These are phyloP conservation scores for Pelusios castaneus DNA, from an alignment of 2,113 vertebrate genomes.

Conservation along the genomic window DNA sequence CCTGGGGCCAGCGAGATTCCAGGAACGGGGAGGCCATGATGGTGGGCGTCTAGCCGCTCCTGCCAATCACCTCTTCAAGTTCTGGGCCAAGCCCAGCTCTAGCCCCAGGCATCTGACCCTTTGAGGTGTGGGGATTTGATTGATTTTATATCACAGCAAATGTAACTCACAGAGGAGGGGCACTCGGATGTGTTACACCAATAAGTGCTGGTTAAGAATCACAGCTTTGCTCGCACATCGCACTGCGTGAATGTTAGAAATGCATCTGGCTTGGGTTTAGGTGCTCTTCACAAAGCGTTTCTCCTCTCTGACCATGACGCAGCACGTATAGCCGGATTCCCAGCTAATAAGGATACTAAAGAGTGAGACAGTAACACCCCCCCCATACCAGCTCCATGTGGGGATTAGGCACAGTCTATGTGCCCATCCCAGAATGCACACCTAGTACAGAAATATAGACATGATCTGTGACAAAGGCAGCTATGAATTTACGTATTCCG, in stretches of 20 bases:
- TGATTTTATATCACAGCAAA: too few species aligned
- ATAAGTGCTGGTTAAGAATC: too few species aligned
- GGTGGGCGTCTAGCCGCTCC: too few species aligned
- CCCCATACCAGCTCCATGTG: neutral
- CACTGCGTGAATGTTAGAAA: neutral
- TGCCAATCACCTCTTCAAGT: too few species aligned
- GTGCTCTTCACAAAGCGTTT: rapidly evolving
- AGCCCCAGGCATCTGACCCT: too few species aligned
- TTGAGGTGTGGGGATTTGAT: too few species aligned
- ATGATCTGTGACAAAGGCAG: too few species aligned
- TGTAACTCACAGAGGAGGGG: too few species aligned
- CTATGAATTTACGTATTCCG: too few species aligned
- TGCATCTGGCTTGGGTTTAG: neutral
- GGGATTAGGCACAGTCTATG: neutral
- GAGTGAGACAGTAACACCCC: neutral
- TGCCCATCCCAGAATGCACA: neutral
- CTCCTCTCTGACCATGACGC: rapidly evolving
- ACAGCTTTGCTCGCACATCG: neutral
- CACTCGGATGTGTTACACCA: too few species aligned
- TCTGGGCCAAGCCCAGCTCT: too few species aligned
- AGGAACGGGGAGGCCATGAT: too few species aligned
- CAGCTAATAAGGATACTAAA: neutral
- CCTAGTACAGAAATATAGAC: neutral
- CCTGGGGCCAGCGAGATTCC: neutral
- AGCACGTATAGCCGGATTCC: neutral